Evolutionary conservation across 2,113 vertebrate species (phyloP).

Genomic region (Falcunculus frontatus): DNA sequence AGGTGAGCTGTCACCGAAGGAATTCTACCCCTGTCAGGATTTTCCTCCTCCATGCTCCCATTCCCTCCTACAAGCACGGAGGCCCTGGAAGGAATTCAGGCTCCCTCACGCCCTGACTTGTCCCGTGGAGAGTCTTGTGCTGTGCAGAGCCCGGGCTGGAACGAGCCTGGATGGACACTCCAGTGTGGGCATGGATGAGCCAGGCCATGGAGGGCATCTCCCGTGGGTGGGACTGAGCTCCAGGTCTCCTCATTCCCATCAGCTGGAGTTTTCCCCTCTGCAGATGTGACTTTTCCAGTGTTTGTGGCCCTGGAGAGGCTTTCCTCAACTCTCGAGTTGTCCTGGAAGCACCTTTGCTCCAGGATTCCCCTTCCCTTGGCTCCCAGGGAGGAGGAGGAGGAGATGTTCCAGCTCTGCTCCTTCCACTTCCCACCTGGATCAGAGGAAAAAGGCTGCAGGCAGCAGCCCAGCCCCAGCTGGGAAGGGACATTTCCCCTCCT

Average conservation of each 20-base stretch:
- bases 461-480: not conserved
- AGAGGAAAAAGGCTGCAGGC: not conserved
- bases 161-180: accelerated
- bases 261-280: not conserved
- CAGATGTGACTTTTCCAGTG: accelerated
- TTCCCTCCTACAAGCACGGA: not conserved
- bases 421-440: not conserved
- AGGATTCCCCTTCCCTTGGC: not conserved
- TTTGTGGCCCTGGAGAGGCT: not conserved
- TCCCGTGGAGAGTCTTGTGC: accelerated
- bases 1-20: constrained; percentile 9
- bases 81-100: not conserved
- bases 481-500: not conserved
- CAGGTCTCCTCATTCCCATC: accelerated
- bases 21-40: not conserved
- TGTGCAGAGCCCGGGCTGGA: not conserved
- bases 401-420: not conserved
- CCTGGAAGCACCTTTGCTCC: not conserved
- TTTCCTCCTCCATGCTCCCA: not conserved
- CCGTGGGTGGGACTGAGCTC: not conserved
- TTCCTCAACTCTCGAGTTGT: not conserved
- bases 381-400: not conserved
- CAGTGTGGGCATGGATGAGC: not conserved
- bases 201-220: not conserved
- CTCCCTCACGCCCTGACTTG: not conserved